A percentile compares a stretch with the other conserved stretches of the same genome.
These are phyloP conservation scores for Amphilophus citrinellus DNA, from an alignment of 2,113 vertebrate species.

Conservation along the genomic window DNA sequence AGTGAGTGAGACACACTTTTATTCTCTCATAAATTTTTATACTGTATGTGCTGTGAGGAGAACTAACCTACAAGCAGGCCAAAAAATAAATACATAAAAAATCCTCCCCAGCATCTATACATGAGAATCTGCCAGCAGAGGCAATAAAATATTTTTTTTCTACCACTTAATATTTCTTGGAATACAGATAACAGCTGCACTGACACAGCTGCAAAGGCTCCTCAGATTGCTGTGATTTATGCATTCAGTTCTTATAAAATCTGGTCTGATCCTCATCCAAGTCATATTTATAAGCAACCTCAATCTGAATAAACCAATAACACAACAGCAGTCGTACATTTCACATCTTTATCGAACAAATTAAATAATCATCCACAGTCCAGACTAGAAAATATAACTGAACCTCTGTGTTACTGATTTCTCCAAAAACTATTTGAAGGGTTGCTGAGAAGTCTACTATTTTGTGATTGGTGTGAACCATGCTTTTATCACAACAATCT, in stretches of 20 bases:
- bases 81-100: too few relatives aligned
- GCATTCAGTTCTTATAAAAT: background rate
- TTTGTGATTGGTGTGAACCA: too few relatives aligned
- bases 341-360: background rate
- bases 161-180: background rate
- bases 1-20: background rate
- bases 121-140: background rate
- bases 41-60: background rate
- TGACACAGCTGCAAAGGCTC: background rate
- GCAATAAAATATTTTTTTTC: background rate
- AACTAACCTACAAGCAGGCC: background rate
- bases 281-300: background rate
- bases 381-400: background rate
- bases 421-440: too few relatives aligned
- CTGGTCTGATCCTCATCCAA: background rate
- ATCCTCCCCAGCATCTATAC: background rate
- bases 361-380: background rate
- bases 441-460: too few relatives aligned
- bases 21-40: background rate
- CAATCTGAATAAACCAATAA: background rate
- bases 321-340: background rate
- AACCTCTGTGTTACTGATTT: background rate
- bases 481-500: too few relatives aligned
- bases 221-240: background rate
- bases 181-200: background rate